phyloP scores from a whole-genome alignment of 2,113 vertebrate genomes.

The Prunella fulvescens region DNA sequence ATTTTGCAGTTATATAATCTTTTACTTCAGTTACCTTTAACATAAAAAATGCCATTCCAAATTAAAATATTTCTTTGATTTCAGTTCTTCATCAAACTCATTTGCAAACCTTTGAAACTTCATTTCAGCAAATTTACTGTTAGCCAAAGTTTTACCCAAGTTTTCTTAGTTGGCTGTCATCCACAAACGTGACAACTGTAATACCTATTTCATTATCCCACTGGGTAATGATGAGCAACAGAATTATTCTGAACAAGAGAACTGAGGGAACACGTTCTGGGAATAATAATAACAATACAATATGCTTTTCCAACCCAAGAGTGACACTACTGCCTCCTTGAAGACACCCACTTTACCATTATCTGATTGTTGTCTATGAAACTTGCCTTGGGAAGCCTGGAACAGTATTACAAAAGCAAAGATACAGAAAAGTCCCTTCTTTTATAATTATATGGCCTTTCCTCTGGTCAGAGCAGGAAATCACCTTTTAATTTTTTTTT shows the following conservation, averaged over 20 bases:
- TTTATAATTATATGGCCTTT: background rate
- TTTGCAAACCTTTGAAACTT: background rate
- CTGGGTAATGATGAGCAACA: background rate
- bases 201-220: background rate
- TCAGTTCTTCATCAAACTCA: background rate
- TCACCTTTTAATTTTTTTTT: background rate
- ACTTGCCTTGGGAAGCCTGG: background rate
- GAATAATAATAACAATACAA: background rate
- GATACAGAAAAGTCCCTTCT: background rate
- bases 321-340: background rate
- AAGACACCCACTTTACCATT: background rate
- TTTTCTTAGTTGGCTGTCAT: background rate
- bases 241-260: background rate
- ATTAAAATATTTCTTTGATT: background rate
- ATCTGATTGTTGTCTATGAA: background rate
- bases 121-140: background rate
- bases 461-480: background rate
- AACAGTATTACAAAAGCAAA: background rate
- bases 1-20: background rate
- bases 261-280: background rate
- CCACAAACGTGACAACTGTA: background rate
- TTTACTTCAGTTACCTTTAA: background rate
- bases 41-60: background rate
- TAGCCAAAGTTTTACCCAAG: background rate
- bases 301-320: background rate